Base-by-base conservation (phyloP, 2,797 vertebrate species). In the Mastacembelus armatus region DNA sequence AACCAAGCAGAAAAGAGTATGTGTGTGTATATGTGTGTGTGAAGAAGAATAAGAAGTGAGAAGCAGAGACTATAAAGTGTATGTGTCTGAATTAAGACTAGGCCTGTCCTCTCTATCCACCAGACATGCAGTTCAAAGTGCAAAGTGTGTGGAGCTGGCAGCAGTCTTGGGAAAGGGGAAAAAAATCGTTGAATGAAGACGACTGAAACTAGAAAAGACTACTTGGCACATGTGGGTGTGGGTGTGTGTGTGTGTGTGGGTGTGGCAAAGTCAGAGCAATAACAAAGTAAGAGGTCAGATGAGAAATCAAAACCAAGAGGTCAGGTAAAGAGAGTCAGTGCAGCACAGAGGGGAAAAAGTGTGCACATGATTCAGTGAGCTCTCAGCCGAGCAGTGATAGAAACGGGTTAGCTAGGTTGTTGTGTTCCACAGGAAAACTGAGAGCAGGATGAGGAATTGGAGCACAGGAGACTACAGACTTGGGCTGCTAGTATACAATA, bases 401-500 rank as follows among this genome's bases (percentile, higher is more conserved):
- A 82, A 88, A 86, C 77, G 49, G 71, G 80, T 86, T 80, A 70
- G 66, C 70, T 30, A 3, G 61, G 48, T 78, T 58, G 66, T 77
- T 26, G 49, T 59, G 39, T 70, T 76, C 57, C 68, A 68, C 65
- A 42, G 39, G 21, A 12, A 58, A 62, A 66, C 49, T 66, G 77
- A 63, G 79, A 83, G 71, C 67, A 82, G 66, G 57, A 86, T 78
- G 86, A 86, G 65, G 66, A 89, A 88, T 80, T 78, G 77, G 73
- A 48, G 64, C 49, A 29, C 22, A 44, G 63, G 58, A 62, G 67
- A 39, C 62, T 22, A 65, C 66, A 22, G 73, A 73, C 76, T 16
- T 9, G 51, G 71, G 82, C 72, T 77, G 69, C 64, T 35, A 45
- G 50, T 56, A 64, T 15, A 70, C 70, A 66, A 70, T 62, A 45